Conservation (phyloP, 2,113 vertebrate genomes). For the Lathamus discolor region DNA sequence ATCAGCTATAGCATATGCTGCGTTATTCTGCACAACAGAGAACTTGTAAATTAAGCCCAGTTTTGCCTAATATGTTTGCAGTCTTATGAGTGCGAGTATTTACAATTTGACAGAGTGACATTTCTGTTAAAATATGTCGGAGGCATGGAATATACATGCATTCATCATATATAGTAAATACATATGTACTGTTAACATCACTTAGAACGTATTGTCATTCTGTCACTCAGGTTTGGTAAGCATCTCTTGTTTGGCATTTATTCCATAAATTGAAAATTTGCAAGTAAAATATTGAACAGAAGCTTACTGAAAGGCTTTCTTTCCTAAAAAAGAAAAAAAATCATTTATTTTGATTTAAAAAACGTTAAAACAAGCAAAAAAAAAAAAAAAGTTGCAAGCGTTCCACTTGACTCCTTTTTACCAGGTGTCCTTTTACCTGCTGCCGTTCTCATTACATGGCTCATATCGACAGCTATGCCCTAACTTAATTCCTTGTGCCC, state of each 20-base stretch:
- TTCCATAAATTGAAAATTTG: not conserved
- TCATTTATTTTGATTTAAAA: not conserved
- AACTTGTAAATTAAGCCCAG: conserved; percentile 54
- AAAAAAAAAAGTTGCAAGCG: accelerated
- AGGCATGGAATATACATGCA: not conserved
- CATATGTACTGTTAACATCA: conserved; percentile 22
- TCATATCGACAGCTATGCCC: accelerated
- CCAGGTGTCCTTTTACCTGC: not conserved
- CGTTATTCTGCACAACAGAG: conserved; percentile 53
- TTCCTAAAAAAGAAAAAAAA: not conserved
- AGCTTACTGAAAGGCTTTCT: not conserved
- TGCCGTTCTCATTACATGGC: accelerated
- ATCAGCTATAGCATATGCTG: conserved; percentile 61
- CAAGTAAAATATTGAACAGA: not conserved
- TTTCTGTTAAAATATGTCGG: conserved; percentile 53
- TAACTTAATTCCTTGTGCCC: not conserved
- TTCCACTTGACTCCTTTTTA: not conserved
- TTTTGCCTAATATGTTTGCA: conserved; percentile 56
- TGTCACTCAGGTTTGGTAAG: conserved; percentile 32
- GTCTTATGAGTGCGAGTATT: conserved; percentile 29
- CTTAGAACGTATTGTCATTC: conserved; percentile 23
- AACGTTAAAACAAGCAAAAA: not conserved
- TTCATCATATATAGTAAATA: conserved; percentile 30
- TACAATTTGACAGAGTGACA: conserved; percentile 44
- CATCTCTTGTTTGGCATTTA: not conserved